A percentile compares a stretch with the other conserved stretches of the same genome.
Evolutionary conservation across 2,888 invertebrate genomes (phyloP).

Genomic region (Ormyrus thymus): DNA sequence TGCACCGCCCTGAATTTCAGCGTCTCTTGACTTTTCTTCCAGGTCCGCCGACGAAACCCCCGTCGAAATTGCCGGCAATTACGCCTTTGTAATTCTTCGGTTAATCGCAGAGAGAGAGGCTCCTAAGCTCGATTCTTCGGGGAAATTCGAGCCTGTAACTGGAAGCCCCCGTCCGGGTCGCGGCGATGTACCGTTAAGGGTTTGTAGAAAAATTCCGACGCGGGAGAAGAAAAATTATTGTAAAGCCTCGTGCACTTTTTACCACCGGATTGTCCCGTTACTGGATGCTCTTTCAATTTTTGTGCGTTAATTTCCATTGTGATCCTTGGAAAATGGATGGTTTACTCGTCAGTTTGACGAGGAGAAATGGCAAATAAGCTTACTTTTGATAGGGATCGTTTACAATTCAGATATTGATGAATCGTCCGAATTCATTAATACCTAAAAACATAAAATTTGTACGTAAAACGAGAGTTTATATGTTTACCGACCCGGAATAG

Average conservation of each 20-base stretch:
- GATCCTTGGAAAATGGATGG: too few relatives aligned
- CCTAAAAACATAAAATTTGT: too few relatives aligned
- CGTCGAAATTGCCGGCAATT: constrained; percentile 34
- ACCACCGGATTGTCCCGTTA: constrained; percentile 24
- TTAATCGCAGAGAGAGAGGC: constrained; percentile 29
- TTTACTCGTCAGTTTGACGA: too few relatives aligned
- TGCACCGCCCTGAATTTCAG: constrained; percentile 17
- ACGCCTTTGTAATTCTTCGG: constrained; percentile 13
- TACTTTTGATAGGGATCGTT: too few relatives aligned
- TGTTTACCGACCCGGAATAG: too few relatives aligned
- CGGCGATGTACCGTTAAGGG: constrained; percentile 32
- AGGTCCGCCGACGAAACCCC: constrained; percentile 10
- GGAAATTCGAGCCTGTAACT: constrained; percentile 41
- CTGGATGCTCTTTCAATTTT: neutral
- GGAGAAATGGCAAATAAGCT: too few relatives aligned
- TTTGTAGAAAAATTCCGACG: neutral
- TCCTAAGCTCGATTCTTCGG: constrained; percentile 33
- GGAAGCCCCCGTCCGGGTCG: constrained; percentile 16
- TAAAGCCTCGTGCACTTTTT: constrained; percentile 19
- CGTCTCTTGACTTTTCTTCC: constrained; percentile 29
- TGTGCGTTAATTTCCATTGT: too few relatives aligned
- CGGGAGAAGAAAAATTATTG: constrained; percentile 32
- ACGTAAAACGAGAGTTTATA: too few relatives aligned
- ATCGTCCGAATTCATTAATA: too few relatives aligned
- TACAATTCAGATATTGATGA: too few relatives aligned